Evolutionary conservation across 2,888 invertebrate species (phyloP), one percentile per base, ranked within the genome.

Genomic region (Caenorhabditis japonica): DNA sequence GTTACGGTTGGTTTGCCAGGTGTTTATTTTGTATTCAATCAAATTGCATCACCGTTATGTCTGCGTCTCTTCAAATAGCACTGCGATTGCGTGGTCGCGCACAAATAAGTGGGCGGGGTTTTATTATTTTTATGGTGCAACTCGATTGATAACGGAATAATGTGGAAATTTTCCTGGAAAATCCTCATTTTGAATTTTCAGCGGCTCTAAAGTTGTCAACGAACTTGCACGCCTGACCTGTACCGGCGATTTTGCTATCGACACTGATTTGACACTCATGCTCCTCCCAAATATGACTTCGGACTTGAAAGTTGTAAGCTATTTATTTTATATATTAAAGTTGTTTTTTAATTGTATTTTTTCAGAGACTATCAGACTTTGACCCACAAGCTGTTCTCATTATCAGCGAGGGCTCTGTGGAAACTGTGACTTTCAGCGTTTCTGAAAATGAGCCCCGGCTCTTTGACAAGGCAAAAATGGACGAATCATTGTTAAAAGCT

Each of bases 401-500:
- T 1, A 64, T 77, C 13, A 66, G 61, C 23, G 74, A 76, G n/a
- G 80, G 80, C 39, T 41, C 72, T 33, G 75, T 76, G 8, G 80
- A 80, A 51, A 71, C 75, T 0, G 62, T 77, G 15, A 71, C 73
- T 3, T 80, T 77, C 70, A 80, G 80, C 49, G 53, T 68, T 1
- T 62, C 66, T 21, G 76, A 77, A 33, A 80, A 76, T 23, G 64
- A 75, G 30, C 86, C 86, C 23, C 75, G 73, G 25, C 71, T 81
- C 4, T 86, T 86, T 66, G 72, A 86, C 62, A 75, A 79, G 53
- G 56, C 76, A 10, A 75, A 75, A 38, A 76, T 86, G 56, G 86
- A 85, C 38, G 76, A 77, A 38, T 83, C 81, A 38, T 44, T 86
- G n/a, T 47, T 53, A 15, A 82, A 77, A 73, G 75, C 77, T 3